Conservation (phyloP, 92 coral and sea anemone species). For the Anthopleura xanthogrammica region DNA sequence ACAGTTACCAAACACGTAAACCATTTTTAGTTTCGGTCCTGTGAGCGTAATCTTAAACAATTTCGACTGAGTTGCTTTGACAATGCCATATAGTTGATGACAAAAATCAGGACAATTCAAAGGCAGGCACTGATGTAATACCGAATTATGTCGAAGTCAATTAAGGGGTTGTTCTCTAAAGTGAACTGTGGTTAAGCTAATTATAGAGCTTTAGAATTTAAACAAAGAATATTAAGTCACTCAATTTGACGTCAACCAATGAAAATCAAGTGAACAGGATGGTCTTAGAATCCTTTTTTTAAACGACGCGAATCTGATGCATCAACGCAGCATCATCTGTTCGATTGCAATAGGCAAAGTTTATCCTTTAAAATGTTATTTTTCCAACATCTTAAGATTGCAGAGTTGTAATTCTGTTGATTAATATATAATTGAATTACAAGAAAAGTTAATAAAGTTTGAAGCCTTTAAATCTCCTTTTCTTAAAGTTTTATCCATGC, state of each 20-base stretch:
- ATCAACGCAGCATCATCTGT: no score
- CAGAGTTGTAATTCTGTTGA: background rate
- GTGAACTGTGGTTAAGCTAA: background rate
- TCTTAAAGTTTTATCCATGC: background rate
- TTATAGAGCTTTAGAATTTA: conserved; percentile 1
- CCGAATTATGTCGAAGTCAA: background rate
- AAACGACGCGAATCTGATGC: no score
- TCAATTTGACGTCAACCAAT: background rate
- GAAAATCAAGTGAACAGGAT: background rate
- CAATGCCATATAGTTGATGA: background rate
- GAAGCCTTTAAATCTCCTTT: background rate
- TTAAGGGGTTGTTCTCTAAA: conserved; percentile 5
- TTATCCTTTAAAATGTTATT: no score
- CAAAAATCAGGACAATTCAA: background rate
- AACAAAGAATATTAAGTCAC: background rate
- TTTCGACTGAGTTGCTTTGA: background rate
- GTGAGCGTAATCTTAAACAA: no score
- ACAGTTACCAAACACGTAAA: background rate
- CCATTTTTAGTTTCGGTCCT: no score
- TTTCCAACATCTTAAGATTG: no score
- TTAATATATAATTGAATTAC: background rate
- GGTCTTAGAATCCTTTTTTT: no score
- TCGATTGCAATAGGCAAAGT: no score
- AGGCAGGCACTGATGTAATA: background rate
- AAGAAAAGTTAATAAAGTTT: background rate